phyloP scores from a whole-genome alignment of 2,113 vertebrate genomes.

The Sebastes fasciatus region DNA sequence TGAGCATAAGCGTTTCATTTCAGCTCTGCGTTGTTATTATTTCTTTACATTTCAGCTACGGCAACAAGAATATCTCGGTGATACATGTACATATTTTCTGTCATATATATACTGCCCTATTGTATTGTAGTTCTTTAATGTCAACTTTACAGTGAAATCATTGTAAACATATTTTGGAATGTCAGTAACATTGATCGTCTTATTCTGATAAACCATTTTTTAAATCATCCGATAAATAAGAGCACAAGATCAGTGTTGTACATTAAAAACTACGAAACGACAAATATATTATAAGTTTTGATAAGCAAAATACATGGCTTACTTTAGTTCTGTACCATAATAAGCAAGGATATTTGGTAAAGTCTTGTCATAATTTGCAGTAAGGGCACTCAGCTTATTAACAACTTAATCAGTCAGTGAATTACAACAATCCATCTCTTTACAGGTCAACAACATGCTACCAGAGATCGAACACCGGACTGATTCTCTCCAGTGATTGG shows the following conservation, averaged over 20 bases:
- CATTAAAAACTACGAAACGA: constrained; percentile 46
- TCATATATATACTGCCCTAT: constrained; percentile 20
- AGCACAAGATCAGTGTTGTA: constrained; percentile 21
- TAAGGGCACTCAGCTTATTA: constrained; percentile 41
- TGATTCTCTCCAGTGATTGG: neutral
- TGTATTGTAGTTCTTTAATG: neutral
- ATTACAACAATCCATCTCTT: constrained; percentile 22
- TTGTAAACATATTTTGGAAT: constrained; percentile 70
- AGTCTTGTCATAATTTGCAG: constrained; percentile 21
- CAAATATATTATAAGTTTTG: constrained; percentile 22
- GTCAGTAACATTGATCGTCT: constrained; percentile 46
- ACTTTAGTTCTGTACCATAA: constrained; percentile 34
- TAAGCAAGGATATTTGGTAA: constrained; percentile 48
- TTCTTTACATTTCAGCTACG: constrained; percentile 58
- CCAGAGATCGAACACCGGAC: constrained; percentile 9
- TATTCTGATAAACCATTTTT: neutral
- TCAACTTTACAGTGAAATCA: constrained; percentile 29
- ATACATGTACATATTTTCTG: constrained; percentile 39
- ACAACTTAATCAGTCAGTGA: constrained; percentile 38
- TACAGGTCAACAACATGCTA: constrained; percentile 45
- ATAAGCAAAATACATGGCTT: constrained; percentile 31
- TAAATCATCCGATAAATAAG: constrained; percentile 13
- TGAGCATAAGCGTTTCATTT: constrained; percentile 43
- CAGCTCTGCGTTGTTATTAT: constrained; percentile 47
- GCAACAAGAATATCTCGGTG: constrained; percentile 45